Conservation (phyloP, 1,140 invertebrate species). For the Neuroterus valhalla region DNA sequence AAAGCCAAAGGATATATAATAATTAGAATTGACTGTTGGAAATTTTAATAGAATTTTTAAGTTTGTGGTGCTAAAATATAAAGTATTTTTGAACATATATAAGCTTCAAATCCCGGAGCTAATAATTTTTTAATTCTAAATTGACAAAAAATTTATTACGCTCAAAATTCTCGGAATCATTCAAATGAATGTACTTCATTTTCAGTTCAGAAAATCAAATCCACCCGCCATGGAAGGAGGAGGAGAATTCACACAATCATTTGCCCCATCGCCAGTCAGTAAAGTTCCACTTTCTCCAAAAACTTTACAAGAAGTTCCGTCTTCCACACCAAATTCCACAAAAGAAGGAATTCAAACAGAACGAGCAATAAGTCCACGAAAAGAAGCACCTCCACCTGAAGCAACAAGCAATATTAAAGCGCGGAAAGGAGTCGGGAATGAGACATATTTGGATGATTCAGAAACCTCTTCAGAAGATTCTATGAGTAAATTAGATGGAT, state of each 20-base stretch:
- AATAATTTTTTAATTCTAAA: not conserved
- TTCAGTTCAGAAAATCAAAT: not conserved
- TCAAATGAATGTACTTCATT: too few species aligned
- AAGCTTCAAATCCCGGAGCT: too few species aligned
- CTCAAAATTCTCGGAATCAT: too few species aligned
- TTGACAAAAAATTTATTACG: not conserved
- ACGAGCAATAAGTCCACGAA: not conserved
- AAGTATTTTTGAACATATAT: too few species aligned
- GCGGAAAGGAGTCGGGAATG: constrained; percentile 47
- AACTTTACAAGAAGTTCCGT: not conserved
- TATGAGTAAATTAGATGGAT: constrained; percentile 17
- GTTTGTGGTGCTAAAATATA: too few species aligned
- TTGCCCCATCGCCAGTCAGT: not conserved
- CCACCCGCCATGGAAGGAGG: not conserved
- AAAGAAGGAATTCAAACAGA: not conserved
- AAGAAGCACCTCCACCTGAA: not conserved
- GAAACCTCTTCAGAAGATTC: not conserved
- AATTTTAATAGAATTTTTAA: too few species aligned
- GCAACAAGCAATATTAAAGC: constrained; percentile 50
- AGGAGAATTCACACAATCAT: not conserved
- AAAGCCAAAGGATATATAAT: too few species aligned
- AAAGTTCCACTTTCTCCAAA: not conserved
- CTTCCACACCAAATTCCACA: not conserved
- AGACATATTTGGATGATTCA: not conserved
- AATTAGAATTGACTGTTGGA: too few species aligned